Evolutionary conservation across 1,140 invertebrate genomes (phyloP), one percentile per base, ranked within the genome.

Genomic region (Trichomalopsis sarcophagae): DNA sequence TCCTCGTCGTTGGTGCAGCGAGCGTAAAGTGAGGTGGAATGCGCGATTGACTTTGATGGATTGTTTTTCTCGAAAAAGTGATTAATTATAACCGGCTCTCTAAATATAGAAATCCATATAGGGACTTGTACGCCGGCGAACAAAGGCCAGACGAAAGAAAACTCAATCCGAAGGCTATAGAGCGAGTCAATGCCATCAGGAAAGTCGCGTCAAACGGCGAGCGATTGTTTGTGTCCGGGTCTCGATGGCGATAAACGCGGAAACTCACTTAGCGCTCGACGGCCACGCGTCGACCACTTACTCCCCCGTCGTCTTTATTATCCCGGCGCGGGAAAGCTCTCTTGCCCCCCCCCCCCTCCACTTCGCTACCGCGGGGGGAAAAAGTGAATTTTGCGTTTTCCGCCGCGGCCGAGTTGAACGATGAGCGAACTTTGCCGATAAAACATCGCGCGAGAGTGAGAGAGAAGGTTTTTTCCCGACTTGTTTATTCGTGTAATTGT

Each of bases 201-300:
- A 75, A 40, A 75, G 73, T 66, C 69, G n/a, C 40, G 47, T 78
- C 36, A 74, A 80, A 74, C 5, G 27, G 33, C 40, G 40, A 21
- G 13, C 55, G 44, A 79, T 84, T 80, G 47, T 84, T 79, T 84
- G 77, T 84, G 23, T 55, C 30, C 40, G 33, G 30, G 23, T 75
- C 7, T 77, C 62, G 77, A 68, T 74, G 44, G 23, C 27, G 84
- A 47, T 84, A 80, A 84, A 84, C 77, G 78, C 55, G 84, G 84
- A 84, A 84, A 81, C 68, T 81, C 78, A 81, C 78, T 84, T 84
- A 66, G 23, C 76, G 40, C 89, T 88, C 88, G 89, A 90, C 90
- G 92, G 23, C n/a, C 17, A 55, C 40, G 47, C 47, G 55, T 23
- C 47, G 44, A 55, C 76, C 76, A 78, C 76, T 78, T 78, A 78